Conservation (phyloP, 2,888 invertebrate genomes). For the Epistrophe eligans region DNA sequence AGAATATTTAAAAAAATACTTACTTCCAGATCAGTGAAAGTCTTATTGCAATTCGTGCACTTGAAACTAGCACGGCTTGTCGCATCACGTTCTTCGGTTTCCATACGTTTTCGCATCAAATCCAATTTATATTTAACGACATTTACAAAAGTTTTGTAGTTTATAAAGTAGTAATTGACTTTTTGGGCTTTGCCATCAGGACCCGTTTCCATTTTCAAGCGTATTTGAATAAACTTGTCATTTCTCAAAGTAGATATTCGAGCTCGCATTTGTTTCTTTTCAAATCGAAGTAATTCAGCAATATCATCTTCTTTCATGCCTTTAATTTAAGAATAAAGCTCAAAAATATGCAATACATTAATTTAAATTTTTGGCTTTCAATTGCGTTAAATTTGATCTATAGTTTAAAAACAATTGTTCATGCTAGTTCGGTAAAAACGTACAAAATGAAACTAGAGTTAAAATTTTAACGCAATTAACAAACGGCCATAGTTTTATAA, state of each 20-base stretch:
- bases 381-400: neutral
- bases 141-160: slow-evolving; percentile 98
- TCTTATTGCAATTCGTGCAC: slow-evolving; percentile 95
- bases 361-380: neutral
- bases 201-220: slow-evolving; percentile 97
- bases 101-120: slow-evolving; percentile 97
- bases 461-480: neutral
- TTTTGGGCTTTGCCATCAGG: slow-evolving; percentile 97
- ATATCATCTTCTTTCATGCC: slow-evolving; percentile 95
- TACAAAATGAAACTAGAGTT: too few species aligned
- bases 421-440: neutral
- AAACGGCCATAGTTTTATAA: too few species aligned
- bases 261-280: slow-evolving; percentile 95
- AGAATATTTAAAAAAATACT: slow-evolving; percentile 75
- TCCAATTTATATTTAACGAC: slow-evolving; percentile 99
- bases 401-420: neutral
- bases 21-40: slow-evolving; percentile 97
- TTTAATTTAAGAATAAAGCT: slow-evolving; percentile 77
- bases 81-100: slow-evolving; percentile 97
- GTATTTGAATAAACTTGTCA: slow-evolving; percentile 96
- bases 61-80: slow-evolving; percentile 98
- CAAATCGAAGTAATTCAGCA: slow-evolving; percentile 95
- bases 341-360: neutral
- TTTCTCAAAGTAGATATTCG: slow-evolving; percentile 93
- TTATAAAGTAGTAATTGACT: slow-evolving; percentile 98